These are phyloP conservation scores for Austrofundulus limnaeus DNA, from an alignment of 2,113 vertebrate species.

Conservation along the genomic window DNA sequence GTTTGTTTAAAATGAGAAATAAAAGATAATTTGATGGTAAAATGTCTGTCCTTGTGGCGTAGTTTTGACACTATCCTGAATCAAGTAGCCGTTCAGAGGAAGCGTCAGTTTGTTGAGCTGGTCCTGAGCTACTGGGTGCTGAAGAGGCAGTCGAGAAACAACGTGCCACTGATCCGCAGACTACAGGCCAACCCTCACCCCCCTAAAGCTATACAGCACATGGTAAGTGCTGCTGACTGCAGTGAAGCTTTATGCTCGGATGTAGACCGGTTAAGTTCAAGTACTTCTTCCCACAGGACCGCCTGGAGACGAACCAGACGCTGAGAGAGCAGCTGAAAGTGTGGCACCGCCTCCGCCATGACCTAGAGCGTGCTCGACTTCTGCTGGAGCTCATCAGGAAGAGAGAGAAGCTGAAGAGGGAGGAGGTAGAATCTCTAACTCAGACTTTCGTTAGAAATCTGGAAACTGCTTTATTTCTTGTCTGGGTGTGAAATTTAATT, in stretches of 20 bases:
- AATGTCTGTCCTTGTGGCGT: neutral
- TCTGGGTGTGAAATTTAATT: too few species aligned
- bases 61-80: slow-evolving; percentile 96
- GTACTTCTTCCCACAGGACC: slow-evolving; percentile 72
- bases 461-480: too few species aligned
- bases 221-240: slow-evolving; percentile 71
- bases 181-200: slow-evolving; percentile 91
- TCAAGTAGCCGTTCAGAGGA: slow-evolving; percentile 95
- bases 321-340: slow-evolving; percentile 96
- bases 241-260: neutral
- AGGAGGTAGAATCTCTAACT: slow-evolving; percentile 82
- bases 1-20: neutral
- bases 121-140: slow-evolving; percentile 96
- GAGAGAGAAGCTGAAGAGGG: slow-evolving; percentile 96
- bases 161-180: slow-evolving; percentile 91
- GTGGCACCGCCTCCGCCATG: slow-evolving; percentile 96
- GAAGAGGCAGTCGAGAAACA: slow-evolving; percentile 94
- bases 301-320: slow-evolving; percentile 83
- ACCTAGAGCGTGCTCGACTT: slow-evolving; percentile 92
- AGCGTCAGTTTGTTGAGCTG: slow-evolving; percentile 91
- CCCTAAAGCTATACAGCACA: slow-evolving; percentile 79
- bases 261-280: neutral
- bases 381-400: slow-evolving; percentile 96
- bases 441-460: too few species aligned
- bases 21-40: neutral